Evolutionary conservation across 2,113 vertebrate species (phyloP).

Genomic region (Percopsis transmontana): DNA sequence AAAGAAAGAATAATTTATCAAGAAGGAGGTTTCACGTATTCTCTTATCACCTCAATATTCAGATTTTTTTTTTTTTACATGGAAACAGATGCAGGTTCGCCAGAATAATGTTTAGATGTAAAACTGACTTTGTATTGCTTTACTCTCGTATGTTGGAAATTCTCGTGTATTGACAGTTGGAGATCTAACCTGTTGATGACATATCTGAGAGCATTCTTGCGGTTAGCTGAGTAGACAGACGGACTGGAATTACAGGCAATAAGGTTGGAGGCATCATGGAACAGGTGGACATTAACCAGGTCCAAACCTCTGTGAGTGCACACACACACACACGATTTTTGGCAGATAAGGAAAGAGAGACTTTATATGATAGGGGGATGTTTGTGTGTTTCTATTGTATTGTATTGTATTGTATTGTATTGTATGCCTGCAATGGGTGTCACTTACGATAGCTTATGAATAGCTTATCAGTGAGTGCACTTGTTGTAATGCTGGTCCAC

Average conservation of each 20-base stretch:
- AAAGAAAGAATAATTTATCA: too few relatives aligned
- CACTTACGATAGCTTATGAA: slow-evolving; percentile 17
- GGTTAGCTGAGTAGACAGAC: slow-evolving; percentile 80
- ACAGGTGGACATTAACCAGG: slow-evolving; percentile 84
- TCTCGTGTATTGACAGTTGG: neutral
- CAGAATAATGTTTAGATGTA: too few relatives aligned
- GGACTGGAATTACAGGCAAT: slow-evolving; percentile 80
- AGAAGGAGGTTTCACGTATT: too few relatives aligned
- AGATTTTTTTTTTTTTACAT: too few relatives aligned
- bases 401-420: slow-evolving; percentile 6
- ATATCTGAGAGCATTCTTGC: slow-evolving; percentile 77
- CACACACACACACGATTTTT: neutral
- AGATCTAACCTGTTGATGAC: slow-evolving; percentile 78
- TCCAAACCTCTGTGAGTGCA: slow-evolving; percentile 74
- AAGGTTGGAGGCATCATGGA: slow-evolving; percentile 86
- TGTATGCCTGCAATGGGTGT: slow-evolving; percentile 29
- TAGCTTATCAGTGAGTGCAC: slow-evolving; percentile 36
- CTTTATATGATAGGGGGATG: neutral
- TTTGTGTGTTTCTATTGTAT: slow-evolving; percentile 4
- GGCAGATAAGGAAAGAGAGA: neutral
- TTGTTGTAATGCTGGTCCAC: slow-evolving; percentile 40
- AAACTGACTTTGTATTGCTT: neutral
- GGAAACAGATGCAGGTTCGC: too few relatives aligned
- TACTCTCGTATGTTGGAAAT: neutral
- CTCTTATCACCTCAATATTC: too few relatives aligned